Base-by-base conservation (phyloP, 2,888 invertebrate genomes). In the Tethea ocularis region DNA sequence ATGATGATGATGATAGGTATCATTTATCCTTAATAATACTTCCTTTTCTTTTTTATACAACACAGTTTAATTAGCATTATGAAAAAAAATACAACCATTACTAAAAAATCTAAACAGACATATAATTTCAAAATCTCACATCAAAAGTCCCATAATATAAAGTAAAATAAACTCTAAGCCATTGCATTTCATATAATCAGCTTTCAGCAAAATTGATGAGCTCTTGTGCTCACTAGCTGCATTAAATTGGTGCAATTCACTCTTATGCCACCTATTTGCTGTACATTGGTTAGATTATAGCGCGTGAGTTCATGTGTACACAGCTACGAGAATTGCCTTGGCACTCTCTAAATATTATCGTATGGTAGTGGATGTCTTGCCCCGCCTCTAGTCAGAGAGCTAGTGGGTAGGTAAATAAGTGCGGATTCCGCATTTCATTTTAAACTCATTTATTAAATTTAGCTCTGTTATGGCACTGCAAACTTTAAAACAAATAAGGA, bases 301-400 rank as follows among this genome's bases (percentile, higher is more conserved):
- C 46, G 17, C 10, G 17, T 38, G 20, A 20, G 46, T n/a, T 46
- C 46, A 46, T 41, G 41, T 17, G 41, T 41, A 7, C n/a, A 46
- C 20, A 10, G 15, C 1, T 10, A 10, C 20, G 46, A n/a, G 20
- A 20, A 46, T 46, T 46, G 46, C 46, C 46, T 10, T 46, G n/a
- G 20, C 46, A 46, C 46, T 46, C 20, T 17, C 46, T 46, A 46
- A 46, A 46, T 46, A 46, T 46, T 46, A 15, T 46, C 46, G 41
- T 41, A n/a, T n/a, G n/a, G n/a, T 41, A 41, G 17, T 41, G 15
- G 41, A 41, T 38, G 38, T 38, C 38, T 15, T n/a, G 15, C 38
- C 38, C 3, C 38, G 38, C 38, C 38, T 38, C 1, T 38, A 38
- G 38, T 38, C 15, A 15, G 5, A 15, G 38, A 38, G 38, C 38